Evolutionary conservation across 2,888 invertebrate species (phyloP).

Genomic region (Neoitamus cyanurus): DNA sequence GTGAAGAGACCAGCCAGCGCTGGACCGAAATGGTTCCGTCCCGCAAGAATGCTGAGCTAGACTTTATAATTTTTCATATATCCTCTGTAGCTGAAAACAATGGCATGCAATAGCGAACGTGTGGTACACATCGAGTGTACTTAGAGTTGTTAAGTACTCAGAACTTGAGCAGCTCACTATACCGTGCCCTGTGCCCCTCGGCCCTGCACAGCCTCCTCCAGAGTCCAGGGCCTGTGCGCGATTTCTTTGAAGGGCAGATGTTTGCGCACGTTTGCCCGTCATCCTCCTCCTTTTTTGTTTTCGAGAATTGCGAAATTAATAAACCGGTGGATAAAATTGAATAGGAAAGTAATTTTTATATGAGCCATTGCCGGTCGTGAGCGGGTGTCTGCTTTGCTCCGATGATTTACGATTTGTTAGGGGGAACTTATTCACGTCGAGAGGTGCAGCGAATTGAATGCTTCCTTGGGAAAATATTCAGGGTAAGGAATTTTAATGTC

Average conservation of each 20-base stretch:
- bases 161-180: slow-evolving; percentile 23
- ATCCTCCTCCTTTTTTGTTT: neutral
- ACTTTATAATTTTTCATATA: slow-evolving; percentile 41
- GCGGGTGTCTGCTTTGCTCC: neutral
- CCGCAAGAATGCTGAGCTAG: slow-evolving; percentile 10
- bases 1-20: neutral
- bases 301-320: slow-evolving; percentile 12
- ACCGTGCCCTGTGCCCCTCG: neutral
- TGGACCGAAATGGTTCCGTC: neutral
- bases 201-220: neutral
- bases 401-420: slow-evolving; percentile 10
- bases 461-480: neutral
- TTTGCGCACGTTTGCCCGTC: slow-evolving; percentile 30
- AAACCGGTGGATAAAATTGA: slow-evolving; percentile 21
- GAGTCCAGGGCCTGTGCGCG: neutral
- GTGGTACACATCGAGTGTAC: slow-evolving; percentile 26
- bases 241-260: slow-evolving; percentile 41
- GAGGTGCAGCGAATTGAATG: neutral
- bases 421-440: neutral
- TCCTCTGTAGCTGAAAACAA: slow-evolving; percentile 35
- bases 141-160: slow-evolving; percentile 37
- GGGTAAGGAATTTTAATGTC: neutral
- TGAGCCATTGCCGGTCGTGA: slow-evolving; percentile 14
- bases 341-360: slow-evolving; percentile 33
- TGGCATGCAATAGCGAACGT: slow-evolving; percentile 27